Base-by-base conservation (phyloP, 1,140 invertebrate species). In the Drosophila prosaltans region DNA sequence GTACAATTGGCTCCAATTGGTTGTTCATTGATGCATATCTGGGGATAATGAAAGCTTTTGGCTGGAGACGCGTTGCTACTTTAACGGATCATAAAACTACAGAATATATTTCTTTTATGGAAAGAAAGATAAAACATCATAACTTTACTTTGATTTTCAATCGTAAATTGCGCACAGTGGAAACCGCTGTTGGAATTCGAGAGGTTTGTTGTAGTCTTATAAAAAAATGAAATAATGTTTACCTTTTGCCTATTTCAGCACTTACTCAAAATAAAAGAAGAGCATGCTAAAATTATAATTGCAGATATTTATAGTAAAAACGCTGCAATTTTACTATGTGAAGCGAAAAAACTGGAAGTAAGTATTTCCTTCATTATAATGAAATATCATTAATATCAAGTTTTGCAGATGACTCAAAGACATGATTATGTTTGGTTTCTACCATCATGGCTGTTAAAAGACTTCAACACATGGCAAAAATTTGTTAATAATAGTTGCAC, bases 401-500 rank as follows among this genome's bases (percentile, higher is more conserved):
- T 10, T 41, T 69, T 69, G 6, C 26, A 92, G 81, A 95, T 95
- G 95, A 95, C 95, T 16, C 93, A 93, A 3, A 88, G 92, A 36
- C 81, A 96, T 62, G 95, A 96, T 7, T 97, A 96, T 88, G 94
- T 97, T 0, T 97, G 97, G 97, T 97, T 97, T 81, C 91, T 98
- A 21, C 97, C 97, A 0, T 92, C 94, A 1, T 97, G 96, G 96
- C 94, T 96, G 1, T 91, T 93, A 2, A 82, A 92, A 4, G 92
- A 95, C 64, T 96, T 96, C 95, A 95, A 58, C 5, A 16, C 24
- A 0, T 74, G 77, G 72, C 39, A 62, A 48, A 11, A 3, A 8
- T 58, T 45, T n/a, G 64, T 65, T 1, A 79, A 80, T 41, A 36
- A 66, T 24, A 77, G 64, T n/a, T 92, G 91, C 26, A 72, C 77